Evolutionary conservation across 2,888 invertebrate genomes (phyloP).

Genomic region (Erannis defoliaria): DNA sequence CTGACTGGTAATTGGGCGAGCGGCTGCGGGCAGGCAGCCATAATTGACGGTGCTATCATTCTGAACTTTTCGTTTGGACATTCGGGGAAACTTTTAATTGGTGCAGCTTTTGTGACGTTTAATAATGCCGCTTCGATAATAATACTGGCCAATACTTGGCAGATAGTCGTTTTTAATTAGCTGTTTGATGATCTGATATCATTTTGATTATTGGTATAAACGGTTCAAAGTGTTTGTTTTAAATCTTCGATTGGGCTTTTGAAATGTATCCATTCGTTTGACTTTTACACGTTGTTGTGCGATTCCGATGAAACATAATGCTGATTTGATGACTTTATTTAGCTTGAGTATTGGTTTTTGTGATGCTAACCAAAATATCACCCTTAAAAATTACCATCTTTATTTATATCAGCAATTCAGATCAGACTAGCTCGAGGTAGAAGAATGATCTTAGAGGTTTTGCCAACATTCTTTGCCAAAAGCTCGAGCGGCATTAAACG

Average conservation of each 20-base stretch:
- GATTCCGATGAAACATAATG: not conserved
- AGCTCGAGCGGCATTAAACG: constrained; percentile 33
- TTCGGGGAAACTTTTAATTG: constrained; percentile 86
- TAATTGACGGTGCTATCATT: constrained; percentile 84
- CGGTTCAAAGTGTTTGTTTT: not conserved
- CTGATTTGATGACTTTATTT: constrained; percentile 6
- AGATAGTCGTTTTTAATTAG: constrained; percentile 80
- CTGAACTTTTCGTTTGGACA: constrained; percentile 79
- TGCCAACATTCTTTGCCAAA: constrained; percentile 40
- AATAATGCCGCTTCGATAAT: constrained; percentile 83
- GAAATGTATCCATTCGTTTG: not conserved
- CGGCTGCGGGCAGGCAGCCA: constrained; percentile 70
- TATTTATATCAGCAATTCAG: constrained; percentile 35
- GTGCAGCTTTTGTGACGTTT: constrained; percentile 80
- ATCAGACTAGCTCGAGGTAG: constrained; percentile 33
- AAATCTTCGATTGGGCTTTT: not conserved
- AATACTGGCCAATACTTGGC: constrained; percentile 79
- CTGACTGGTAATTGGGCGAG: constrained; percentile 79
- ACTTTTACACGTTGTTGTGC: not conserved
- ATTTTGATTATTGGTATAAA: constrained; percentile 12
- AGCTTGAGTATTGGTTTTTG: not conserved
- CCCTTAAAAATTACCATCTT: constrained; percentile 1
- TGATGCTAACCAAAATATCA: constrained; percentile 16
- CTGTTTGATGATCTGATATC: constrained; percentile 56
- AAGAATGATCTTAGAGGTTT: constrained; percentile 34